Conservation (phyloP, 2,113 vertebrate genomes). For the Salvator merianae region DNA sequence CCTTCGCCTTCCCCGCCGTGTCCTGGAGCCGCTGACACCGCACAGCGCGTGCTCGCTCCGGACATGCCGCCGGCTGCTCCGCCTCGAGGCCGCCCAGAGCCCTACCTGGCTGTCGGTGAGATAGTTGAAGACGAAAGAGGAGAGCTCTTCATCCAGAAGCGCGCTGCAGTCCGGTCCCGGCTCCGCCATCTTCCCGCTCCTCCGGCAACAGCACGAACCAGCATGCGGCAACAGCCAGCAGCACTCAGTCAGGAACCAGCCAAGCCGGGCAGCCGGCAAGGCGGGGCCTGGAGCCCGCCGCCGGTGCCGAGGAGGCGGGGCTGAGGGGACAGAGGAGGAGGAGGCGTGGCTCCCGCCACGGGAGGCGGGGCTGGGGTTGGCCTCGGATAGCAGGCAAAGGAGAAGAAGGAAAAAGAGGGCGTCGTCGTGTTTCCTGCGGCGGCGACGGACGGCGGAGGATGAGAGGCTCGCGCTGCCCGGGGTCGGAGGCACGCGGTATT, state of each 20-base stretch:
- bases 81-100: slow-evolving; percentile 16
- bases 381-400: no score
- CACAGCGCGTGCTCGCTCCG: no score
- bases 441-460: not conserved
- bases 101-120: slow-evolving; percentile 94
- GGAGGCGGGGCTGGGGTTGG: not conserved
- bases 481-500: not conserved
- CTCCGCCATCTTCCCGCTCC: slow-evolving; percentile 93
- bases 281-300: slow-evolving; percentile 40
- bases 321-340: slow-evolving; percentile 39
- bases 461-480: not conserved
- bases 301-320: slow-evolving; percentile 34
- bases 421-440: no score
- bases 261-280: slow-evolving; percentile 53
- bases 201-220: slow-evolving; percentile 66
- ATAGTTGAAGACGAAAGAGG: slow-evolving; percentile 96
- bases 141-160: slow-evolving; percentile 96
- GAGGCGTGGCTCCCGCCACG: slow-evolving; percentile 8
- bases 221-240: slow-evolving; percentile 47
- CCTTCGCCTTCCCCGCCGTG: no score
- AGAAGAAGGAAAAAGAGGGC: not conserved
- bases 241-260: slow-evolving; percentile 51
- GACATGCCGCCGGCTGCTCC: no score
- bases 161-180: slow-evolving; percentile 87
- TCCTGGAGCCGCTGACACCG: no score